Evolutionary conservation across 2,888 invertebrate genomes (phyloP), one percentile per base, ranked within the genome.

Genomic region (Cheilosia urbana): DNA sequence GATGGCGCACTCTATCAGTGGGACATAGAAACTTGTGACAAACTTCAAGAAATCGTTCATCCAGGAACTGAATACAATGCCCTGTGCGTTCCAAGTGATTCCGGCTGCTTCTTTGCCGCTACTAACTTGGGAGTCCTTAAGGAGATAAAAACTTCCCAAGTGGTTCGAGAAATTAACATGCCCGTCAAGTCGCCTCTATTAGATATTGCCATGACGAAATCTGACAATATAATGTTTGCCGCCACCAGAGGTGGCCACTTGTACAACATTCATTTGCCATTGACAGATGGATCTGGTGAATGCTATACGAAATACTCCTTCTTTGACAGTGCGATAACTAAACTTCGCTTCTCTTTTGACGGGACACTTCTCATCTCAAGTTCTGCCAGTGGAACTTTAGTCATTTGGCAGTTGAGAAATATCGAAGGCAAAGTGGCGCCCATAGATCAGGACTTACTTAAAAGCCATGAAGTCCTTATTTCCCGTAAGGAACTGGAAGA

Each of bases 1-100:
- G 98, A 98, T 90, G 98, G 98, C 0, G 97, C 97, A 0, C 95
- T 98, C 21, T 98, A 98, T 91, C 96, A 97, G 91, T 98, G 98
- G 98, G 96, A 97, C 88, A 95, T 96, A 89, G 93, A 93, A 17
- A 94, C 94, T 1, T 95, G 96, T 0, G 93, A 94, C 51, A 93
- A 98, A 77, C 92, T 95, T 4, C 95, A 95, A 7, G 98, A 98
- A 93, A 94, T 96, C 42, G 96, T 98, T 53, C 94, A 97, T 68
- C 97, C 97, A 93, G 95, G 95, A 2, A 95, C 96, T 75, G 94
- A 94, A 84, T 96, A 97, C 88, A 93, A 94, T 45, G 95, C 95
- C 21, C 94, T 96, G 11, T 93, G 93, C 13, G 93, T 94, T 2
- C 94, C 90, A 24, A 80, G 57, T 17, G 94, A 92, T 0, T 90